Conservation (phyloP, 2,797 vertebrate species). For the Sparus aurata region DNA sequence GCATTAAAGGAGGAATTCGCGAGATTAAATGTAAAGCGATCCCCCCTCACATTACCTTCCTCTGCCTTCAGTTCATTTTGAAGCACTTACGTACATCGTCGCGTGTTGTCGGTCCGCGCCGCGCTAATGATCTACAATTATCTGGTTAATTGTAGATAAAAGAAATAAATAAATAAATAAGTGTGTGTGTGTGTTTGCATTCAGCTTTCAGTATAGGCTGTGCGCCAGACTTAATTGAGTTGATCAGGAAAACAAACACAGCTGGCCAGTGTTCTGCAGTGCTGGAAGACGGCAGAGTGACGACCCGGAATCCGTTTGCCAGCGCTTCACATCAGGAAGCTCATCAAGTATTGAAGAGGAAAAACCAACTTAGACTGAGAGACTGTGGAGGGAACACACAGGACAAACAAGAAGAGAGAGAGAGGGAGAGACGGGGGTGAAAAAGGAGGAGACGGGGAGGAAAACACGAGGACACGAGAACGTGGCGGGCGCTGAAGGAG, state of each 20-base stretch:
- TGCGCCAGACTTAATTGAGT: constrained; percentile 63
- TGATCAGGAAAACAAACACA: constrained; percentile 73
- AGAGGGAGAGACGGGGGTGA: neutral
- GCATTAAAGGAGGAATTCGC: neutral
- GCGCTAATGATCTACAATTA: neutral
- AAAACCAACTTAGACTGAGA: constrained; percentile 52
- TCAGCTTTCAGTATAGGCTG: constrained; percentile 27
- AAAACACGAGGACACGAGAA: neutral
- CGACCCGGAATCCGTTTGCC: constrained; percentile 39
- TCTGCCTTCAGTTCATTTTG: neutral
- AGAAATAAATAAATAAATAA: too few species aligned
- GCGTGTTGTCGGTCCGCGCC: neutral
- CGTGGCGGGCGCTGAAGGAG: neutral
- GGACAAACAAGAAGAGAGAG: constrained; percentile 14
- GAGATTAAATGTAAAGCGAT: too few species aligned
- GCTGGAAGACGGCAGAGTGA: constrained; percentile 45
- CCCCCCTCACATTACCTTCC: neutral
- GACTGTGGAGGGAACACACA: constrained; percentile 23
- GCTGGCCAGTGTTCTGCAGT: constrained; percentile 51
- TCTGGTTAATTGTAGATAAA: neutral
- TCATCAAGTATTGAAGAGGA: constrained; percentile 71
- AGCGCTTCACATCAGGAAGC: constrained; percentile 66
- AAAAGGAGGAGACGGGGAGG: neutral
- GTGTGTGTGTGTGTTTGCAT: constrained; percentile 8
- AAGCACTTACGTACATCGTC: neutral